Conservation (phyloP, 2,113 vertebrate species). For the Eptesicus fuscus region DNA sequence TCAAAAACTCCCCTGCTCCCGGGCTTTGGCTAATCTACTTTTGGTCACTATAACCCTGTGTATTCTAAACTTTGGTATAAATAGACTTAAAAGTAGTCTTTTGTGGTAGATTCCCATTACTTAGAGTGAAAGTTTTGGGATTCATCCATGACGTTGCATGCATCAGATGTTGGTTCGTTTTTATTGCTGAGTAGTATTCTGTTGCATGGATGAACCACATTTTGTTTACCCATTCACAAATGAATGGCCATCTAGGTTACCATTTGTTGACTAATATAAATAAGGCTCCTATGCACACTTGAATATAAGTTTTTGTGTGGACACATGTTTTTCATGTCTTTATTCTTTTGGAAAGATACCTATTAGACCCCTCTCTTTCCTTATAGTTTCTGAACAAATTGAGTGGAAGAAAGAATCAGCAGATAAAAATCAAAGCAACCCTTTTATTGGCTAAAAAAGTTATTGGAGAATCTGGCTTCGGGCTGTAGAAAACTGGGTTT, state of each 20-base stretch:
- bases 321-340: not conserved
- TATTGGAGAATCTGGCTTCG: not conserved
- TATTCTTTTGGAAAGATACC: not conserved
- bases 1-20: not conserved
- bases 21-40: not conserved
- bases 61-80: not conserved
- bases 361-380: not conserved
- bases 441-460: not conserved
- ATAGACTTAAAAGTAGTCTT: not conserved
- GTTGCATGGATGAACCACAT: not conserved
- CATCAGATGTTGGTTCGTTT: not conserved
- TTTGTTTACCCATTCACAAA: not conserved
- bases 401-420: not conserved
- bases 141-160: not conserved
- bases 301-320: not conserved
- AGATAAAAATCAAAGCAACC: not conserved
- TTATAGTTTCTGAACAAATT: not conserved
- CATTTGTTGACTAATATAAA: not conserved
- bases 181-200: not conserved
- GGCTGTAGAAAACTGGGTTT: not conserved
- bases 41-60: not conserved
- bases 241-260: not conserved
- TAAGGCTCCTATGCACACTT: not conserved
- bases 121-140: not conserved
- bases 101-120: not conserved